Conservation (phyloP, 2,113 vertebrate genomes). For the Ciconia boyciana region DNA sequence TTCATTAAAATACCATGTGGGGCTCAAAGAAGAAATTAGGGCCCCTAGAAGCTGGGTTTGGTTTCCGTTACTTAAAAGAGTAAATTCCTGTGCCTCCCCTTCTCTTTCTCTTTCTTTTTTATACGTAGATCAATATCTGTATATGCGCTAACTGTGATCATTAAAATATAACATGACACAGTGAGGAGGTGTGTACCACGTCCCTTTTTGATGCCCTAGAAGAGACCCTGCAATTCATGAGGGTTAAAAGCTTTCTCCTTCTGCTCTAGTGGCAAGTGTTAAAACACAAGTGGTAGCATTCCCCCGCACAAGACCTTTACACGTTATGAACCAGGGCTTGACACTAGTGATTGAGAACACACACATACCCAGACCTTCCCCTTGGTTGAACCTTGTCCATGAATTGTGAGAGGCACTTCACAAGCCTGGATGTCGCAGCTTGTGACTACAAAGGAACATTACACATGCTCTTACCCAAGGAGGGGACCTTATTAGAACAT, state of each 20-base stretch:
- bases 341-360: background rate
- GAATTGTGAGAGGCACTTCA: background rate
- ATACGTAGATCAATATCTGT: background rate
- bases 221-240: background rate
- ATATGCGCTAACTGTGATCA: background rate
- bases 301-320: background rate
- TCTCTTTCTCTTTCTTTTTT: background rate
- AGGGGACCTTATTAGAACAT: background rate
- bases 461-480: background rate
- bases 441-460: background rate
- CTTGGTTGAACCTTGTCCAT: background rate
- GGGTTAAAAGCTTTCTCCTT: background rate
- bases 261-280: fast-evolving
- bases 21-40: background rate
- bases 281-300: background rate
- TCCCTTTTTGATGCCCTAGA: background rate
- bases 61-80: background rate
- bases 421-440: background rate
- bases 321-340: background rate
- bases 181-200: too few relatives aligned
- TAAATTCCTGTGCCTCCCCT: background rate
- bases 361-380: background rate
- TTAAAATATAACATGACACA: fast-evolving
- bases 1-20: background rate
- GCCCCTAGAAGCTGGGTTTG: background rate